Percentiles rank a stretch among this genome's conserved stretches.
Evolutionary conservation across 2,888 invertebrate species (phyloP).

Genomic region (Thereva unica): DNA sequence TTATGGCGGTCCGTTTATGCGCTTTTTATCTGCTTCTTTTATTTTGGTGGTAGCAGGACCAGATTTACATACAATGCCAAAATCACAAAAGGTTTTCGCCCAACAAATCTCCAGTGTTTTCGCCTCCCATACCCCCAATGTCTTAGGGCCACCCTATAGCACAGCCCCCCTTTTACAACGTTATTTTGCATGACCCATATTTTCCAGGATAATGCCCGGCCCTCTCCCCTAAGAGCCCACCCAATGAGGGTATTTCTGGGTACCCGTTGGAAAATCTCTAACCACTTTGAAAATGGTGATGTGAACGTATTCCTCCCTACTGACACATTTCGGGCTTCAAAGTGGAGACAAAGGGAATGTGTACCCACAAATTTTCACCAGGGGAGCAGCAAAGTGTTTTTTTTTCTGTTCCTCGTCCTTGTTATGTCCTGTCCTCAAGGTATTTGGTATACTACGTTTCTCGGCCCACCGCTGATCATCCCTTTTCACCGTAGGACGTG

Average conservation of each 20-base stretch:
- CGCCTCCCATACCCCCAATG: neutral
- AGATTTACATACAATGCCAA: too few relatives aligned
- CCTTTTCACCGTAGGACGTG: neutral
- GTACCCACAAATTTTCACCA: slow-evolving; percentile 32
- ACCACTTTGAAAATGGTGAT: slow-evolving; percentile 33
- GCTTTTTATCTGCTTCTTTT: too few relatives aligned
- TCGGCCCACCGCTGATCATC: slow-evolving; percentile 21
- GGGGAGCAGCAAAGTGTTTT: slow-evolving; percentile 14
- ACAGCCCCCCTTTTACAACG: slow-evolving; percentile 10
- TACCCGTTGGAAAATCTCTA: slow-evolving; percentile 30
- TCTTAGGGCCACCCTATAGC: slow-evolving; percentile 12
- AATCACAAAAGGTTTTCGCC: neutral
- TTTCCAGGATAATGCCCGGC: slow-evolving; percentile 13
- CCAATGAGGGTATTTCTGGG: slow-evolving; percentile 12
- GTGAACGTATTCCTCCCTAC: slow-evolving; percentile 29
- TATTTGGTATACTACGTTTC: slow-evolving; percentile 25
- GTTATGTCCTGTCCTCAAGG: slow-evolving; percentile 8
- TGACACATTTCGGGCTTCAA: slow-evolving; percentile 34
- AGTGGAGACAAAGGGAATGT: slow-evolving; percentile 32
- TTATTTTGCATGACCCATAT: slow-evolving; percentile 35
- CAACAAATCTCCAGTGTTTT: neutral
- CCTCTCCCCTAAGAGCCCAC: slow-evolving; percentile 6
- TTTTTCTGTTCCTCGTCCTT: slow-evolving; percentile 5
- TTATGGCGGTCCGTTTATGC: too few relatives aligned
- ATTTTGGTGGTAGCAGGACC: too few relatives aligned